A percentile compares a stretch with the other conserved stretches of the same genome.
Evolutionary conservation across 1,140 invertebrate species (phyloP).

Genomic region (Agrypnia vestita): DNA sequence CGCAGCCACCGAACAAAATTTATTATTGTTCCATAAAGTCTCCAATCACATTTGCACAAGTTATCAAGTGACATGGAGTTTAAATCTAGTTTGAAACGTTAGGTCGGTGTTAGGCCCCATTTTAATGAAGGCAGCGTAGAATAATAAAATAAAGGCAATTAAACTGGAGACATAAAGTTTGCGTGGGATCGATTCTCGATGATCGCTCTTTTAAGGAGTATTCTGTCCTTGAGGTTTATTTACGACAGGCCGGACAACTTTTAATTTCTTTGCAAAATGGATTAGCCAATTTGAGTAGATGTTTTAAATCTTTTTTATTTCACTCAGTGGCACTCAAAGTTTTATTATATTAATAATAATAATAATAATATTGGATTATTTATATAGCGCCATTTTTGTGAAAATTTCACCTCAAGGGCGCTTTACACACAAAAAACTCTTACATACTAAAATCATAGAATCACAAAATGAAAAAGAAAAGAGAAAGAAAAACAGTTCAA

Average conservation of each 20-base stretch:
- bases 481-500: too few species aligned
- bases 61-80: not conserved
- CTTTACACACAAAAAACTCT: too few species aligned
- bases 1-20: not conserved
- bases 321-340: not conserved
- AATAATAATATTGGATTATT: too few species aligned
- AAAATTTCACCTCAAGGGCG: too few species aligned
- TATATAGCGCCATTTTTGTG: too few species aligned
- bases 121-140: not conserved
- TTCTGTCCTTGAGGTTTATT: slow-evolving; percentile 25
- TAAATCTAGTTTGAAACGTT: not conserved
- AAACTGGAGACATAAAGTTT: slow-evolving; percentile 7
- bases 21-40: not conserved
- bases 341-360: too few species aligned
- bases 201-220: slow-evolving; percentile 24
- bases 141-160: slow-evolving; percentile 6
- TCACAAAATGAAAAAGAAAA: too few species aligned
- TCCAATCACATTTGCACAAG: slow-evolving; percentile 1
- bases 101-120: not conserved
- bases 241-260: slow-evolving; percentile 31
- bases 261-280: slow-evolving; percentile 30
- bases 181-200: slow-evolving; percentile 24
- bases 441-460: too few species aligned
- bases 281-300: slow-evolving; percentile 4
- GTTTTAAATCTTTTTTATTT: slow-evolving; percentile 19